These are phyloP conservation scores for Lepus europaeus DNA, from an alignment of 2,113 vertebrate genomes.

Conservation along the genomic window DNA sequence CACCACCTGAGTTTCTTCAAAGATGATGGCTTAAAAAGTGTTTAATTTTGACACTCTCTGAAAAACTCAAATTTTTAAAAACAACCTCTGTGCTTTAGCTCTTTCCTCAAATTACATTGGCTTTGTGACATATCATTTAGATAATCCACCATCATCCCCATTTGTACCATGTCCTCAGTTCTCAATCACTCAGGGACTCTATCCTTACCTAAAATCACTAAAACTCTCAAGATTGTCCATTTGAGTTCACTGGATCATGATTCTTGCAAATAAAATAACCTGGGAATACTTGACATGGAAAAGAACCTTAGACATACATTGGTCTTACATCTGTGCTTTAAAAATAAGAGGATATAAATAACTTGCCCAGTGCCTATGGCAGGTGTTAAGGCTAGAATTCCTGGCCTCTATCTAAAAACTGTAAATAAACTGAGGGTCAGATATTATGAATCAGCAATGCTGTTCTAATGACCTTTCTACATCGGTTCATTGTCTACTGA, in stretches of 20 bases:
- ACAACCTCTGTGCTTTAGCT: conserved; percentile 46
- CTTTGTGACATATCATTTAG: conserved; percentile 12
- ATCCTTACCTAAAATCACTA: neutral
- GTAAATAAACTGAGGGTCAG: conserved; percentile 38
- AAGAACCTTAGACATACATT: neutral
- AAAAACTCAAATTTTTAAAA: conserved; percentile 38
- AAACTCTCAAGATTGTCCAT: neutral
- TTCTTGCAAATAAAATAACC: neutral
- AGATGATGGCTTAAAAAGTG: conserved; percentile 39
- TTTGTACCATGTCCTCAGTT: neutral
- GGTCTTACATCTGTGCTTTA: neutral
- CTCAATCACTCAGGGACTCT: neutral
- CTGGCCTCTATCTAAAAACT: neutral
- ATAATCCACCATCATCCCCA: neutral
- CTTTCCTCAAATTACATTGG: conserved; percentile 35
- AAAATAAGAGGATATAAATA: neutral
- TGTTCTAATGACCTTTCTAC: neutral
- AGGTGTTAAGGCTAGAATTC: neutral
- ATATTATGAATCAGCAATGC: neutral
- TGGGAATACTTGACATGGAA: neutral
- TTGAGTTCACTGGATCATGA: neutral
- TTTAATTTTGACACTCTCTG: conserved; percentile 58
- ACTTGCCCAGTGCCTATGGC: neutral
- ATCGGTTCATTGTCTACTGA: neutral
- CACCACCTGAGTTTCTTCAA: conserved; percentile 58